These are phyloP conservation scores for Burhinus bistriatus DNA, from an alignment of 2,113 vertebrate genomes.

Conservation along the genomic window DNA sequence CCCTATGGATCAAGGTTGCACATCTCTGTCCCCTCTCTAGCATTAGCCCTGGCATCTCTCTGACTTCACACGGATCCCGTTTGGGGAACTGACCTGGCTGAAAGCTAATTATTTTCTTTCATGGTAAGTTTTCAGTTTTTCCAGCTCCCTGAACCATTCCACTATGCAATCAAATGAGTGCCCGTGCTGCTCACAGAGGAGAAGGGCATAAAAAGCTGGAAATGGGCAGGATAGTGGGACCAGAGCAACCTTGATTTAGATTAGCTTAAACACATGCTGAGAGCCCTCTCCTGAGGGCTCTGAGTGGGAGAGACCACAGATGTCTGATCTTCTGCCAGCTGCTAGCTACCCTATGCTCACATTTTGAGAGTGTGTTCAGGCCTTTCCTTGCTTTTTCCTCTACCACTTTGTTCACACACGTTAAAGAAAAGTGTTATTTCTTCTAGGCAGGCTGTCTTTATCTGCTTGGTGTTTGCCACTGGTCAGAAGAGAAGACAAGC, in stretches of 20 bases:
- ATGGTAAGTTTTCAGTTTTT: constrained; percentile 2
- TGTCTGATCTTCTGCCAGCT: background rate
- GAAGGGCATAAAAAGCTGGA: background rate
- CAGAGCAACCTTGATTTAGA: background rate
- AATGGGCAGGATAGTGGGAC: background rate
- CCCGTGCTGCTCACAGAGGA: background rate
- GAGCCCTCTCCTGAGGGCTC: background rate
- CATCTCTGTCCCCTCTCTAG: background rate
- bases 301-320: background rate
- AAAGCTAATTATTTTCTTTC: constrained; percentile 30
- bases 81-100: background rate
- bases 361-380: background rate
- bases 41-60: background rate
- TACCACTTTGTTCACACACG: background rate
- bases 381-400: background rate
- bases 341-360: background rate
- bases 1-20: background rate
- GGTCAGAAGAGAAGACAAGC: background rate
- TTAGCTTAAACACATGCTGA: background rate
- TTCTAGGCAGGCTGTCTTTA: background rate
- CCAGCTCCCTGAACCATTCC: background rate
- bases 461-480: background rate
- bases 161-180: background rate
- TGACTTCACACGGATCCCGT: fast-evolving
- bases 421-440: background rate